Base-by-base conservation (phyloP, 2,888 invertebrate genomes). In the Ichneumoninae sp. region DNA sequence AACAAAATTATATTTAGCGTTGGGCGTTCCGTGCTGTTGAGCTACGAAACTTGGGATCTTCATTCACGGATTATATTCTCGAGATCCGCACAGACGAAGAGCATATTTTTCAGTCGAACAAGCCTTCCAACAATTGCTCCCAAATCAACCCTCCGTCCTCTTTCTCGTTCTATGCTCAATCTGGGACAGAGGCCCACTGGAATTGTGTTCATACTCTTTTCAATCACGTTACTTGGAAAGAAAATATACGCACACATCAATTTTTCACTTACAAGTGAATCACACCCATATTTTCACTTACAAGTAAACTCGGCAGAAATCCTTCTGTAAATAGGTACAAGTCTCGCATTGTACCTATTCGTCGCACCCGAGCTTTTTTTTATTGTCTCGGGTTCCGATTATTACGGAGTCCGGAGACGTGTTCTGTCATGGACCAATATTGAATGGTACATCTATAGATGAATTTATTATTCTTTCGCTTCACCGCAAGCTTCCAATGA, bases 101-200 rank as follows among this genome's bases (percentile, higher is more conserved):
- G 26, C 16, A 30, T 13, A 60, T 10, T 26, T 33, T 33, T 33
- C 62, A 5, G 3, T 62, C n/a, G 13, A 62, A 6, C 26, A 7
- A 19, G 10, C 22, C 8, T 54, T 54, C 10, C 10, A 54, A 54
- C 54, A 2, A 19, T 54, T 8, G 33, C 19, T 69, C 26, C 74
- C 62, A 7, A 13, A 26, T 76, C 19, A 16, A 16, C 19, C 30
- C 40, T 40, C 10, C 10, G 40, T 71, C 78, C 50, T 72, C 77
- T 71, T 70, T 54, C 68, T 69, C 54, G 10, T 36, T 16, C 30
- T 82, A 47, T 74, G 70, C 57, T 26, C 71, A 68, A 83, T 70
- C 75, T 68, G 50, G 74, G 76, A 84, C 80, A 84, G 84, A 83
- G 77, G 65, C 77, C 83, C 85, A 83, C 86, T 87, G 83, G 85